Conservation (phyloP, 2,888 invertebrate species). For the Microctonus brassicae region DNA sequence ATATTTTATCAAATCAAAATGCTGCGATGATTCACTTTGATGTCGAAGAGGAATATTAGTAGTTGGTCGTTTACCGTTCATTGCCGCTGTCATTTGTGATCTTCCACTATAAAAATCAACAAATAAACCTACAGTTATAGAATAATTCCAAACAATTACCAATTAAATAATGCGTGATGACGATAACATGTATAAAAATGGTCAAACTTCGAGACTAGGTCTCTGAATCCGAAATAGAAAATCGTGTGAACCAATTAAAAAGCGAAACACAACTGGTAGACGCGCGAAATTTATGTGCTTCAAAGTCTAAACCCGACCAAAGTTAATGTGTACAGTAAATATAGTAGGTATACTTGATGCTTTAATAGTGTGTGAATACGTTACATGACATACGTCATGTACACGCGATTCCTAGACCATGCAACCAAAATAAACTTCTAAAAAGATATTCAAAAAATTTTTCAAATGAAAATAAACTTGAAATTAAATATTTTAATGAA, state of each 20-base stretch:
- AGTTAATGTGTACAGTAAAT: neutral
- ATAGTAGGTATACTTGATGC: neutral
- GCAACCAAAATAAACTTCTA: too few relatives aligned
- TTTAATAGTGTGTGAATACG: neutral
- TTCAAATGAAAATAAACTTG: too few relatives aligned
- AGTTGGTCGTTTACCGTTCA: constrained; percentile 65
- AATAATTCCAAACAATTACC: neutral
- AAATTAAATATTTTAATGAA: too few relatives aligned
- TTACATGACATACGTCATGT: neutral
- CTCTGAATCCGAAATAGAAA: constrained; percentile 2
- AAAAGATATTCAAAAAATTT: too few relatives aligned
- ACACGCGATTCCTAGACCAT: constrained; percentile 3
- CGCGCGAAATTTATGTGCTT: neutral
- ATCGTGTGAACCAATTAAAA: constrained; percentile 12
- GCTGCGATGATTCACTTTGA: constrained; percentile 71
- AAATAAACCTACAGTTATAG: neutral
- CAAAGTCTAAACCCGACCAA: neutral
- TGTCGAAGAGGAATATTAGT: constrained; percentile 61
- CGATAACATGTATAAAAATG: neutral
- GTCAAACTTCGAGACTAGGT: neutral
- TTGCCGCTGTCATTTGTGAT: constrained; percentile 64
- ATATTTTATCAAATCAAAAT: constrained; percentile 85
- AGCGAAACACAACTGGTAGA: neutral
- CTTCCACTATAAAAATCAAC: constrained; percentile 52
- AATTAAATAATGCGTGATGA: neutral